Evolutionary conservation across 2,797 vertebrate species (phyloP).

Genomic region (Squalus acanthias): DNA sequence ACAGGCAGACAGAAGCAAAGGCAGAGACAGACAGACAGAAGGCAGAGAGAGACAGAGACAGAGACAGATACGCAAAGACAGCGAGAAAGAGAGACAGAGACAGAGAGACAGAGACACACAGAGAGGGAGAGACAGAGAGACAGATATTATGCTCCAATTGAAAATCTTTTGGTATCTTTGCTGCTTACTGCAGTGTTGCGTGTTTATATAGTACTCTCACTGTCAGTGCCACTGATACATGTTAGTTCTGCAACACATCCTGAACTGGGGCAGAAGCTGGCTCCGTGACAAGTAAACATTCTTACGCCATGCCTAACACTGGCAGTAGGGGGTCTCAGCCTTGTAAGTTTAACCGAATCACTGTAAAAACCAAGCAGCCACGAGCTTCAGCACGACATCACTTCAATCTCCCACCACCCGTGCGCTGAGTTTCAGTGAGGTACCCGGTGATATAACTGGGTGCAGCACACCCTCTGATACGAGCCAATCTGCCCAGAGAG

Average conservation of each 20-base stretch:
- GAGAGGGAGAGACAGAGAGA: neutral
- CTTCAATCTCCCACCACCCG: no score
- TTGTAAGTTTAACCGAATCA: no score
- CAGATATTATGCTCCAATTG: neutral
- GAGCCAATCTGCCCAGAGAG: no score
- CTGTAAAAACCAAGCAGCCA: neutral
- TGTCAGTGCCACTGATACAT: neutral
- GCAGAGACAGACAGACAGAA: neutral
- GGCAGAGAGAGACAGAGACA: neutral
- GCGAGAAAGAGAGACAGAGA: neutral
- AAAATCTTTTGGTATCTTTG: neutral
- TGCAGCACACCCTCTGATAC: neutral
- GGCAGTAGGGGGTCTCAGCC: neutral
- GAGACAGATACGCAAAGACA: no score
- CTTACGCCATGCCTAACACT: neutral
- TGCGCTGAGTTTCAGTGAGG: neutral
- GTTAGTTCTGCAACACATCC: neutral
- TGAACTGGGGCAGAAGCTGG: neutral
- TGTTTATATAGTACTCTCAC: neutral
- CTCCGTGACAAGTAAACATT: neutral
- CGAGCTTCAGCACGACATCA: no score
- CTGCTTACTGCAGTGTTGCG: no score
- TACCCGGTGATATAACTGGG: neutral
- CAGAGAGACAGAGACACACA: neutral
- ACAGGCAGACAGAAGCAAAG: neutral